Evolutionary conservation across 2,888 invertebrate genomes (phyloP).

Genomic region (Pterostichus madidus): DNA sequence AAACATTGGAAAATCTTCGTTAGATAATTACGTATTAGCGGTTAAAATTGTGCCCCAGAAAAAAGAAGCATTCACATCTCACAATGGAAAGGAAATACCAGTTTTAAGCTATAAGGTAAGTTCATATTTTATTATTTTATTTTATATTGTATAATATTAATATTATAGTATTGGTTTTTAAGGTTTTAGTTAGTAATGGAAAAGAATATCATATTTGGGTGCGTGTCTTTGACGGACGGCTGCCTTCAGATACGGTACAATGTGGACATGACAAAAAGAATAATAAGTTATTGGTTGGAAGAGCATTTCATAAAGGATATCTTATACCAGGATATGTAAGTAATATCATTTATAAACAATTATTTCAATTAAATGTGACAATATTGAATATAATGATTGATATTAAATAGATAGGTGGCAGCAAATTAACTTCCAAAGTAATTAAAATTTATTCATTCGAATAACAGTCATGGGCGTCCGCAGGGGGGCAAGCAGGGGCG

Average conservation of each 20-base stretch:
- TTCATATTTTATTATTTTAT: conserved; percentile 3
- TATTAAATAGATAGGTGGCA: too few species aligned
- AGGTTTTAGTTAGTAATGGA: conserved; percentile 75
- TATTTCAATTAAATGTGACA: too few species aligned
- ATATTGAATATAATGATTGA: too few species aligned
- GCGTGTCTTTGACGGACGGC: conserved; percentile 77
- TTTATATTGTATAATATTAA: background rate
- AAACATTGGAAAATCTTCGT: conserved; percentile 77
- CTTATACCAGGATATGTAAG: conserved; percentile 81
- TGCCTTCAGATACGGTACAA: conserved; percentile 79
- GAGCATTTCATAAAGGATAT: conserved; percentile 78
- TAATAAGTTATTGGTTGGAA: conserved; percentile 79
- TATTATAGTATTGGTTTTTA: conserved; percentile 2
- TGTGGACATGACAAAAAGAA: conserved; percentile 79
- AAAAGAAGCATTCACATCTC: conserved; percentile 76
- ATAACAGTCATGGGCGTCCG: too few species aligned
- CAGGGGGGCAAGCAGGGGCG: too few species aligned
- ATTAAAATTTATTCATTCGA: too few species aligned
- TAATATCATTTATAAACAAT: background rate
- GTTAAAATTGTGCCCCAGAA: conserved; percentile 78
- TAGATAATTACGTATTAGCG: conserved; percentile 77
- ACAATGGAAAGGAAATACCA: conserved; percentile 76
- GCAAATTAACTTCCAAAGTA: too few species aligned
- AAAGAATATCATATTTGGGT: conserved; percentile 77
- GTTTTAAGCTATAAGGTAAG: conserved; percentile 78